Conservation (phyloP, 1,140 invertebrate species). For the Brachionus sp. region DNA sequence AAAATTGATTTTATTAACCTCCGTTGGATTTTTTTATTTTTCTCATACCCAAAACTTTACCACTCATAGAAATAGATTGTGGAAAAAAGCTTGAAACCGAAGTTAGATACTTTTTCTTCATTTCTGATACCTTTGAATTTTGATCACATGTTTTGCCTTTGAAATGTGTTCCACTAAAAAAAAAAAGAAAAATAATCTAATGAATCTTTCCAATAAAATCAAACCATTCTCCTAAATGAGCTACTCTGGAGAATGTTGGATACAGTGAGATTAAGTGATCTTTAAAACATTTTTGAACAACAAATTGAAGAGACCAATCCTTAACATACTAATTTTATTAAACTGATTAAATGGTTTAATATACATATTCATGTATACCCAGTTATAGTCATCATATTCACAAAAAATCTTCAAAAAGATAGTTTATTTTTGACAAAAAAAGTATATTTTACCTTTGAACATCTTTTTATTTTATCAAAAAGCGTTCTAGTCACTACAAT, state of each 20-base stretch:
- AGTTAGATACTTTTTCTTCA: background rate
- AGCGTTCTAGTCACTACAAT: background rate
- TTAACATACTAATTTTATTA: background rate
- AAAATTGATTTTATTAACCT: background rate
- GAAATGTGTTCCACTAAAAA: constrained; percentile 17
- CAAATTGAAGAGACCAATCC: constrained; percentile 19
- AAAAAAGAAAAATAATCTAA: background rate
- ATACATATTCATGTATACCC: background rate
- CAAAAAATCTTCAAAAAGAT: constrained; percentile 37
- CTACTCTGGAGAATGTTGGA: constrained; percentile 15
- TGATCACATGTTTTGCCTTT: background rate
- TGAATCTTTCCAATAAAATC: background rate
- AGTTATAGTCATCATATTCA: constrained; percentile 45
- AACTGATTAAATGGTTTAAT: background rate
- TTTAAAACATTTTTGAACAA: constrained; percentile 26
- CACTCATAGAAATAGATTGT: background rate
- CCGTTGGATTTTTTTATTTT: constrained; percentile 32
- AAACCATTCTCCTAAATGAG: constrained; percentile 37
- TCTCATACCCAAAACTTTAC: background rate
- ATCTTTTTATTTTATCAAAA: constrained; percentile 3
- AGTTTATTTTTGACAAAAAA: background rate
- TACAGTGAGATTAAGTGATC: background rate
- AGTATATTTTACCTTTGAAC: background rate
- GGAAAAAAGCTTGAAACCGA: constrained; percentile 2
- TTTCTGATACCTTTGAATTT: background rate